phyloP scores from a whole-genome alignment of 2,888 invertebrate genomes.

The Drosophila ustulata region DNA sequence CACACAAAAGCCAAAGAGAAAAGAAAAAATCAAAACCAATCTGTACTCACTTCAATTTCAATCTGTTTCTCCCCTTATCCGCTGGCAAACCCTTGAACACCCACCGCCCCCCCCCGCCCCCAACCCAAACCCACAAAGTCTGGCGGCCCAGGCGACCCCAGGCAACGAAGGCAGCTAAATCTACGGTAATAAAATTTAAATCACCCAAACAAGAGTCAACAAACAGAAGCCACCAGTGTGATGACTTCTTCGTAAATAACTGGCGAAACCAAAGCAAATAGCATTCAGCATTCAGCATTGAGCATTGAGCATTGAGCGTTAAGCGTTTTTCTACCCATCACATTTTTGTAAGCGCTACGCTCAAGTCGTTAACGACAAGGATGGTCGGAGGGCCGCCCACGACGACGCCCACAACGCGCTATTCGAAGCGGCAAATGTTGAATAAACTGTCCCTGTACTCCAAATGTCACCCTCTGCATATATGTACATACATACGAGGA shows the following conservation, averaged over 20 bases:
- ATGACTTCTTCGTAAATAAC: conserved; percentile 33
- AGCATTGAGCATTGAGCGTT: conserved; percentile 49
- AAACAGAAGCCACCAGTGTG: neutral
- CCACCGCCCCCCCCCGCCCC: neutral
- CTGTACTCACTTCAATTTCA: conserved; percentile 73
- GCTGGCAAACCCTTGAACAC: neutral
- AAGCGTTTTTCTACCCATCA: conserved; percentile 54
- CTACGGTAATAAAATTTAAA: conserved; percentile 82
- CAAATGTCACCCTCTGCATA: conserved; percentile 6
- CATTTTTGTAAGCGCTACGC: conserved; percentile 44
- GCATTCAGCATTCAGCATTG: conserved; percentile 38
- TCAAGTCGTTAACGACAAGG: conserved; percentile 70
- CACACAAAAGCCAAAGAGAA: no score
- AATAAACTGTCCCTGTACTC: conserved; percentile 48
- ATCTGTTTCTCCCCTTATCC: conserved; percentile 39
- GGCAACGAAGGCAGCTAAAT: conserved; percentile 50
- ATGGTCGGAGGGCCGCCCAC: conserved; percentile 46
- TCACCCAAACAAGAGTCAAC: conserved; percentile 65
- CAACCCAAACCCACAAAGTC: conserved; percentile 10
- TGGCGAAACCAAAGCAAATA: conserved; percentile 49
- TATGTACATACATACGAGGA: neutral
- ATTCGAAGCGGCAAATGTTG: conserved; percentile 52
- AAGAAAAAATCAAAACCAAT: conserved; percentile 58
- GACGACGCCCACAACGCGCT: conserved; percentile 45
- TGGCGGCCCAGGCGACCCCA: conserved; percentile 36